phyloP scores from a whole-genome alignment of 1,140 invertebrate genomes.

The Drosophila kepulauana region DNA sequence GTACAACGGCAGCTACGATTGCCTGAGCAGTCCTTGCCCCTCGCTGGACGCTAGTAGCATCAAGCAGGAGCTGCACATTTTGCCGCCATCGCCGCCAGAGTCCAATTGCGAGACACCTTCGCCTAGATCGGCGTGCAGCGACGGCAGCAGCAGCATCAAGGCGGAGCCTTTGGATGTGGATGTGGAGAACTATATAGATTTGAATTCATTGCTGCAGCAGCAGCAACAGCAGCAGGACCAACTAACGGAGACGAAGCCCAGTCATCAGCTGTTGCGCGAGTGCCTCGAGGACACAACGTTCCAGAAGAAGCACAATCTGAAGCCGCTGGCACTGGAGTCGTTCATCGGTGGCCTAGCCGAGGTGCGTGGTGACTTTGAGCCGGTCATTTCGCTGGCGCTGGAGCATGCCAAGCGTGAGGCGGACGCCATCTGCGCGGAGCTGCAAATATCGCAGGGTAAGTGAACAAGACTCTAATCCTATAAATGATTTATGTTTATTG shows the following conservation, averaged over 20 bases:
- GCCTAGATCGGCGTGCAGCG: slow-evolving; percentile 64
- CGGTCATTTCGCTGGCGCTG: slow-evolving; percentile 93
- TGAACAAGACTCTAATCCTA: slow-evolving; percentile 2
- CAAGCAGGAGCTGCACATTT: slow-evolving; percentile 81
- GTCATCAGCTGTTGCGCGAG: slow-evolving; percentile 92
- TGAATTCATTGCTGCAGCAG: slow-evolving; percentile 70
- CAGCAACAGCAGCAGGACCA: slow-evolving; percentile 38
- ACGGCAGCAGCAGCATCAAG: slow-evolving; percentile 66
- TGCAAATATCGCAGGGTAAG: slow-evolving; percentile 95
- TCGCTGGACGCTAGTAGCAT: slow-evolving; percentile 74
- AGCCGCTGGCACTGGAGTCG: slow-evolving; percentile 89
- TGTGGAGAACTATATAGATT: slow-evolving; percentile 78
- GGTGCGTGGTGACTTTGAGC: slow-evolving; percentile 90
- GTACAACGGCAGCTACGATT: slow-evolving; percentile 68
- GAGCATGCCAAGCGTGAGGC: slow-evolving; percentile 94
- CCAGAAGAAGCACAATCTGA: slow-evolving; percentile 92
- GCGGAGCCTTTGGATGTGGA: slow-evolving; percentile 81
- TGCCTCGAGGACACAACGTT: slow-evolving; percentile 93
- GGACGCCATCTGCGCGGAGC: slow-evolving; percentile 92
- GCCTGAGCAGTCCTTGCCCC: slow-evolving; percentile 77
- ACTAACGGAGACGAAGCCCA: slow-evolving; percentile 85
- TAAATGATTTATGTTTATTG: not conserved
- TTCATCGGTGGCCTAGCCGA: slow-evolving; percentile 86
- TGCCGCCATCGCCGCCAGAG: slow-evolving; percentile 84
- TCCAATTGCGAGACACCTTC: slow-evolving; percentile 84